A percentile compares a stretch with the other conserved stretches of the same genome.
phyloP scores from a whole-genome alignment of 2,113 vertebrate genomes.

The Pholis gunnellus region DNA sequence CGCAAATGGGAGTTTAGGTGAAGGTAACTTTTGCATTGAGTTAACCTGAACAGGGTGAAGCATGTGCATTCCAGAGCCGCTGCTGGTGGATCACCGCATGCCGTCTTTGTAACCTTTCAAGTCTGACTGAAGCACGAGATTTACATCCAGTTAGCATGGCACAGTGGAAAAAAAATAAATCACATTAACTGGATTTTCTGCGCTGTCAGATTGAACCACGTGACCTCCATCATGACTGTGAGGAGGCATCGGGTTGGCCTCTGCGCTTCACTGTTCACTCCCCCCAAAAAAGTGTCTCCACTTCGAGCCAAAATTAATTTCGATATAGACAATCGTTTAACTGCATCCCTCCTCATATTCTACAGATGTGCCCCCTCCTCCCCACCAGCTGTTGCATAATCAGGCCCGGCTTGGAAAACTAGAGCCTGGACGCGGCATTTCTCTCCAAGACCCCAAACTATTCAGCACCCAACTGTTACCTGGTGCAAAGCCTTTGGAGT shows the following conservation, averaged over 20 bases:
- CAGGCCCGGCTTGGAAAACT: conserved; percentile 52
- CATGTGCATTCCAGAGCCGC: conserved; percentile 11
- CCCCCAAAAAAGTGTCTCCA: conserved; percentile 40
- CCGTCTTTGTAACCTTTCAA: conserved; percentile 24
- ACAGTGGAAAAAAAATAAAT: conserved; percentile 19
- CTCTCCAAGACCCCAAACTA: conserved; percentile 58
- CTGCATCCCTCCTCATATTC: conserved; percentile 1
- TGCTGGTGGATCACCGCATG: conserved; percentile 17
- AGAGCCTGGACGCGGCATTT: conserved; percentile 72
- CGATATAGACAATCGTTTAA: conserved; percentile 20
- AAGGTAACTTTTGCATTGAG: background rate
- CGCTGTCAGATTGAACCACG: conserved; percentile 43
- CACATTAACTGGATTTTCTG: conserved; percentile 57
- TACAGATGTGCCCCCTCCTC: background rate
- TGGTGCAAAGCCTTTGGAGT: conserved; percentile 54
- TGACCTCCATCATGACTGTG: conserved; percentile 36
- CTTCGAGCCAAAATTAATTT: background rate
- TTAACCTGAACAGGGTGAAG: background rate
- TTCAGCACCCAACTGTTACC: conserved; percentile 58
- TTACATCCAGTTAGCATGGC: conserved; percentile 34
- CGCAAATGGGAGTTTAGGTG: background rate
- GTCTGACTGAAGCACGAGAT: conserved; percentile 30
- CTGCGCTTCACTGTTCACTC: background rate
- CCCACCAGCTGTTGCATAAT: conserved; percentile 52
- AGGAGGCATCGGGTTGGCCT: conserved; percentile 6